Evolutionary conservation across 2,113 vertebrate species (phyloP).

Genomic region (Alethe castanea): DNA sequence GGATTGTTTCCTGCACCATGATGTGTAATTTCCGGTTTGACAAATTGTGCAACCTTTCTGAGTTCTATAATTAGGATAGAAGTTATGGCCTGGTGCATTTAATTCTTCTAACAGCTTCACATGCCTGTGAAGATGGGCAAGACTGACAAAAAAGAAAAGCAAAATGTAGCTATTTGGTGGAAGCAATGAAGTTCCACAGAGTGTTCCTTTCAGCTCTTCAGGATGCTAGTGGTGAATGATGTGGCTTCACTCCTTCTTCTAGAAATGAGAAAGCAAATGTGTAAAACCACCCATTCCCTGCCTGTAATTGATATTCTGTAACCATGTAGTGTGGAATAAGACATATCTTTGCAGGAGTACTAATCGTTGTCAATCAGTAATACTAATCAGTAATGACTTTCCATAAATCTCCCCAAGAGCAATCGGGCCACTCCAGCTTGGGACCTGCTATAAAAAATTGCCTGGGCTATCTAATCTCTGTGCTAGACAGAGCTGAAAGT

Average conservation of each 20-base stretch:
- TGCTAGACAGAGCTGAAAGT: constrained; percentile 61
- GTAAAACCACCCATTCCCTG: background rate
- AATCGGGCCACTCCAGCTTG: background rate
- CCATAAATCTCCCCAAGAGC: constrained; percentile 35
- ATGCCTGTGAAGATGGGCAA: rapidly evolving
- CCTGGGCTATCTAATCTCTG: constrained; percentile 56
- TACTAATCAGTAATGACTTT: constrained; percentile 48
- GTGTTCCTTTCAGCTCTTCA: background rate
- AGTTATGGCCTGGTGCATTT: background rate
- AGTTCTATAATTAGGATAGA: background rate
- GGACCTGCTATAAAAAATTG: constrained; percentile 35
- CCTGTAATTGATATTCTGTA: constrained; percentile 22
- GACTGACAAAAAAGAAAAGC: background rate
- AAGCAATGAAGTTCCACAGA: background rate
- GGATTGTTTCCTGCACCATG: background rate
- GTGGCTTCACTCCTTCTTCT: background rate
- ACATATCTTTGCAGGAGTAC: background rate
- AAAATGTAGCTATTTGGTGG: background rate
- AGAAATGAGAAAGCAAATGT: background rate
- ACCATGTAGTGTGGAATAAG: background rate
- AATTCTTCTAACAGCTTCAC: background rate
- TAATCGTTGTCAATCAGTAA: constrained; percentile 40
- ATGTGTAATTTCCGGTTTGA: background rate
- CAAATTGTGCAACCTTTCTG: background rate
- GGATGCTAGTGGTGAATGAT: background rate